A percentile compares a stretch with the other conserved stretches of the same genome.
phyloP scores from a whole-genome alignment of 2,888 invertebrate species.

The Ectemnius lituratus region DNA sequence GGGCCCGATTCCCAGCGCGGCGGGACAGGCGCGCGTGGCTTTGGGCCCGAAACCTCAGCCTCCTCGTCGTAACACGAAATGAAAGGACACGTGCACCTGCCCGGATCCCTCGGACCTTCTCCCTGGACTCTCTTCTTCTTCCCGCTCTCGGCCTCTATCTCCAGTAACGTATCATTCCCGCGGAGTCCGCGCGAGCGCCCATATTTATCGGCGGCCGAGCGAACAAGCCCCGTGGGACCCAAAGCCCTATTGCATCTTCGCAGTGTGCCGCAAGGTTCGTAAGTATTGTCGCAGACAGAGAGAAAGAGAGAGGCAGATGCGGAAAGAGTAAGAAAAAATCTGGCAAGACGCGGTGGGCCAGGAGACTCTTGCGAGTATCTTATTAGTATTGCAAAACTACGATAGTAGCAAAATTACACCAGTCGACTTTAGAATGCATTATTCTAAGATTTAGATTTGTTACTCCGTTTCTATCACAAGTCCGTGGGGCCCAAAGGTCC shows the following conservation, averaged over 20 bases:
- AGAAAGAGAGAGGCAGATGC: neutral
- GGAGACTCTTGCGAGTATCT: no score
- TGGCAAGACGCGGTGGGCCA: no score
- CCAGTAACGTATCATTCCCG: slow-evolving; percentile 54
- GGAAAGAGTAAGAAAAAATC: no score
- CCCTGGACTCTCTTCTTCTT: slow-evolving; percentile 57
- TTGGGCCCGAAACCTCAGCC: slow-evolving; percentile 57
- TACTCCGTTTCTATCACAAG: no score
- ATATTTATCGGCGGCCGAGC: slow-evolving; percentile 11
- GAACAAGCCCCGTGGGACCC: slow-evolving; percentile 9
- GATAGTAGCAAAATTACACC: no score
- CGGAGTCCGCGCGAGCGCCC: slow-evolving; percentile 33
- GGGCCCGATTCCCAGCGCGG: slow-evolving; percentile 38
- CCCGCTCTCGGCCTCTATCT: slow-evolving; percentile 47
- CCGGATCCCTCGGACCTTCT: slow-evolving; percentile 15
- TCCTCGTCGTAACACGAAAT: slow-evolving; percentile 70
- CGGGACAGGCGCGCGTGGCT: slow-evolving; percentile 4
- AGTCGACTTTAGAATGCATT: no score
- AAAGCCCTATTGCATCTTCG: no score
- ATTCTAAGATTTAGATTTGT: no score
- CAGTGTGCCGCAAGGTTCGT: no score
- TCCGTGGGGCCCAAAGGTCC: no score
- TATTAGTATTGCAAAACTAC: no score
- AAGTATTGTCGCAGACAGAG: neutral
- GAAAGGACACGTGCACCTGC: slow-evolving; percentile 72